Evolutionary conservation across 2,888 invertebrate species (phyloP), one percentile per base, ranked within the genome.

Genomic region (Erebia palarica): DNA sequence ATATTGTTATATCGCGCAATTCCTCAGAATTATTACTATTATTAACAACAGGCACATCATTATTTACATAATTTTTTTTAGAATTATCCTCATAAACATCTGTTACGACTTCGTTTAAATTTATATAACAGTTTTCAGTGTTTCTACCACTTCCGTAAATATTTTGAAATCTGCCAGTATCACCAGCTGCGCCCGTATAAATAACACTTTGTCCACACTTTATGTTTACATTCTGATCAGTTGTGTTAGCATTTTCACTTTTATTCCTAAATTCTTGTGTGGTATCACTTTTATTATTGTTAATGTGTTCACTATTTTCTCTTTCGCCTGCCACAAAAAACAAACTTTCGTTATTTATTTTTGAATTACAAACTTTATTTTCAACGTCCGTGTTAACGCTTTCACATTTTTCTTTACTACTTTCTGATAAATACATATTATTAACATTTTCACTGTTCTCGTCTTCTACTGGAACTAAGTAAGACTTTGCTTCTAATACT

Each of bases 91-190:
- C 18, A 65, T 42, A 8, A 21, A 1, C 55, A 14, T 60, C 65
- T 65, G 75, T 69, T 74, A 76, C 13, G 4, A 49, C 36, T 75
- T 76, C 73, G 70, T 44, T 21, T 1, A 71, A 68, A 65, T 63
- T 57, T 21, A 49, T 53, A 64, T n/a, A 42, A 53, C 13, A 55
- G 16, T 36, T 61, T 57, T 65, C 65, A 68, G n/a, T 44, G 14
- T 57, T 1, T n/a, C 47, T 14, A 59, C 51, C 13, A 14, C 58
- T 65, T 55, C 36, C 42, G 13, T 21, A 18, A 61, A 14, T 10
- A 55, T 49, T 58, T 67, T 4, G 21, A 58, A 47, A 58, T 55
- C 13, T 63, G 61, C 59, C 53, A 42, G 55, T 67, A 0, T 53
- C 21, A 47, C 64, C 36, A 47, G 18, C 18, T 44, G 47, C 51